These are phyloP conservation scores for Sesamia inferens DNA, from an alignment of 2,888 invertebrate genomes.

Conservation along the genomic window DNA sequence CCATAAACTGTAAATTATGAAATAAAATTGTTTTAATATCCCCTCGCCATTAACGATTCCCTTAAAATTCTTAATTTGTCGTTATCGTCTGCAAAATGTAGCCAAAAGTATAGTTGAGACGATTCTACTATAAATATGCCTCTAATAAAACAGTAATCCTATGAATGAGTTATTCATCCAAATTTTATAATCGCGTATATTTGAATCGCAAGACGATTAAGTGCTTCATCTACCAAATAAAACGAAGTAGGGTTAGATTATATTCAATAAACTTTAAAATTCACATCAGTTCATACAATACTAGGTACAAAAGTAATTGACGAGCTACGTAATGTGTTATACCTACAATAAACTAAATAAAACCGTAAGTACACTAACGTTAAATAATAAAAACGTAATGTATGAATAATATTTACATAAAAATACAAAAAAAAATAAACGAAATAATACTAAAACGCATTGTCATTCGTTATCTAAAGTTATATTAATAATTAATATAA, in stretches of 20 bases:
- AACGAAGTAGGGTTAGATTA: conserved; percentile 37
- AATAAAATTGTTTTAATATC: conserved; percentile 4
- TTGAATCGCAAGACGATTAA: conserved; percentile 69
- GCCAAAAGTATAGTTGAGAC: conserved; percentile 7
- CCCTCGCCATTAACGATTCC: conserved; percentile 19
- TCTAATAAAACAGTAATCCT: conserved; percentile 39
- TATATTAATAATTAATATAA: conserved; percentile 50
- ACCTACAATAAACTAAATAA: conserved; percentile 47
- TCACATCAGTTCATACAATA: conserved; percentile 45
- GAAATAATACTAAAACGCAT: conserved; percentile 89
- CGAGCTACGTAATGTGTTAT: conserved; percentile 50
- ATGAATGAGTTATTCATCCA: conserved; percentile 10
- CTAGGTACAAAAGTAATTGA: conserved; percentile 63
- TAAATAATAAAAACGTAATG: conserved; percentile 43
- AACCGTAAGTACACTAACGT: conserved; percentile 49
- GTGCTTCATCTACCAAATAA: conserved; percentile 59
- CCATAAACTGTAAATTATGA: conserved; percentile 25
- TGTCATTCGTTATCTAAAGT: conserved; percentile 75
- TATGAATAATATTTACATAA: conserved; percentile 66
- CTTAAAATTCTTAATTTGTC: conserved; percentile 3
- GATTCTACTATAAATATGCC: conserved; percentile 4
- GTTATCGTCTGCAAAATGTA: conserved; percentile 42
- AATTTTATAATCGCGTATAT: conserved; percentile 31
- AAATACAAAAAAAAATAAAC: conserved; percentile 70
- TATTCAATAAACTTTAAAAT: conserved; percentile 30